Conservation (phyloP, 2,113 vertebrate genomes). For the Glaucidium brasilianum region DNA sequence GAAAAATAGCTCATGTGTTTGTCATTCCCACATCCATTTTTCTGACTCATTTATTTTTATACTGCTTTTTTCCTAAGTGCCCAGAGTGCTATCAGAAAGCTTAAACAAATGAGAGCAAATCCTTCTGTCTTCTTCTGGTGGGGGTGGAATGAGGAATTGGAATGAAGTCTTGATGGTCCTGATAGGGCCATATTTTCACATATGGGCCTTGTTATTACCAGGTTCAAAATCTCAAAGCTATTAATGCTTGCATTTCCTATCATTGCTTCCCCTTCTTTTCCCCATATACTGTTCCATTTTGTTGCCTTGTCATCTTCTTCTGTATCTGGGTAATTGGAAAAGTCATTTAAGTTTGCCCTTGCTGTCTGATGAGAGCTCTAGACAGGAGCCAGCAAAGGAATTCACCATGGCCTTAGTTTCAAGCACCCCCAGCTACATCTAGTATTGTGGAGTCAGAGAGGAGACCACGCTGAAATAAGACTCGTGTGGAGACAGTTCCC, state of each 20-base stretch:
- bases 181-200: neutral
- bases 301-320: neutral
- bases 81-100: neutral
- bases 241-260: neutral
- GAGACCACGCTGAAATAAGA: neutral
- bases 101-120: neutral
- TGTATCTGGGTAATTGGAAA: neutral
- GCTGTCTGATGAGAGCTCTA: neutral
- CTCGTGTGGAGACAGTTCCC: neutral
- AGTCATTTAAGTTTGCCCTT: neutral
- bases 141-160: neutral
- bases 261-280: neutral
- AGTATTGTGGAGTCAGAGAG: neutral
- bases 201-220: neutral
- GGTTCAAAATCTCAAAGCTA: neutral
- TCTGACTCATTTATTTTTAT: constrained; percentile 31
- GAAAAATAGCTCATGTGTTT: constrained; percentile 15
- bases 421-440: neutral
- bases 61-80: neutral
- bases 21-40: constrained; percentile 27
- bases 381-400: neutral
- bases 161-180: neutral
- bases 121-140: neutral
- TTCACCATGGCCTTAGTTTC: neutral
- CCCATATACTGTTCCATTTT: neutral